Conservation (phyloP, 2,888 invertebrate species). For the Dryococelus australis region DNA sequence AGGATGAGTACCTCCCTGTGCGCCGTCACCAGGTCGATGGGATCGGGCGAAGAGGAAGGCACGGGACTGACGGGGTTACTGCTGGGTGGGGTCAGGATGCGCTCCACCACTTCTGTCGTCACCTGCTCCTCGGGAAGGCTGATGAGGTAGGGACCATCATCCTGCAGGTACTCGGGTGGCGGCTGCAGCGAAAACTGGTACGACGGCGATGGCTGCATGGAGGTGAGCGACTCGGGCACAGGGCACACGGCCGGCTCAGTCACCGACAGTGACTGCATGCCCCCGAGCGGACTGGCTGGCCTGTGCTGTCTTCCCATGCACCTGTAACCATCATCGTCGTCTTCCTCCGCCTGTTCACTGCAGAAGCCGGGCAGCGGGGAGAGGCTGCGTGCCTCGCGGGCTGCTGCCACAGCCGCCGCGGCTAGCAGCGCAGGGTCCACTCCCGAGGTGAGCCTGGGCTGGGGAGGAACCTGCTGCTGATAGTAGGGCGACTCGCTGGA, state of each 20-base stretch:
- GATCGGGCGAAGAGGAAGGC: conserved; percentile 64
- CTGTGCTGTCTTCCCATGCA: conserved; percentile 43
- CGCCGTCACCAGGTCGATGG: conserved; percentile 61
- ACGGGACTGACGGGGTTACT: conserved; percentile 65
- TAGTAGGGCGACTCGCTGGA: conserved; percentile 61
- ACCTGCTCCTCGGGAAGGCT: conserved; percentile 20
- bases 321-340: conserved; percentile 51
- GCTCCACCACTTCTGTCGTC: conserved; percentile 25
- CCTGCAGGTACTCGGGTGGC: conserved; percentile 47
- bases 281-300: conserved; percentile 34
- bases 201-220: conserved; percentile 45
- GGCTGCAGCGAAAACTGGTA: conserved; percentile 45
- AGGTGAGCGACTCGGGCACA: conserved; percentile 50
- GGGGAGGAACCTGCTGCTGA: conserved; percentile 58
- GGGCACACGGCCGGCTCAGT: conserved; percentile 51
- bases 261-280: conserved; percentile 40
- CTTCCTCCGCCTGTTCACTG: conserved; percentile 34
- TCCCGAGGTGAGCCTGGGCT: conserved; percentile 43
- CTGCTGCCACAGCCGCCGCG: conserved; percentile 59
- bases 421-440: conserved; percentile 62
- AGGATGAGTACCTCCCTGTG: conserved; percentile 70
- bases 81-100: conserved; percentile 60
- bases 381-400: conserved; percentile 52
- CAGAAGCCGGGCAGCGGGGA: conserved; percentile 38
- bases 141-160: conserved; percentile 37